A percentile compares a stretch with the other conserved stretches of the same genome.
These are phyloP conservation scores for Oreortyx pictus DNA, from an alignment of 2,797 vertebrate genomes.

Conservation along the genomic window DNA sequence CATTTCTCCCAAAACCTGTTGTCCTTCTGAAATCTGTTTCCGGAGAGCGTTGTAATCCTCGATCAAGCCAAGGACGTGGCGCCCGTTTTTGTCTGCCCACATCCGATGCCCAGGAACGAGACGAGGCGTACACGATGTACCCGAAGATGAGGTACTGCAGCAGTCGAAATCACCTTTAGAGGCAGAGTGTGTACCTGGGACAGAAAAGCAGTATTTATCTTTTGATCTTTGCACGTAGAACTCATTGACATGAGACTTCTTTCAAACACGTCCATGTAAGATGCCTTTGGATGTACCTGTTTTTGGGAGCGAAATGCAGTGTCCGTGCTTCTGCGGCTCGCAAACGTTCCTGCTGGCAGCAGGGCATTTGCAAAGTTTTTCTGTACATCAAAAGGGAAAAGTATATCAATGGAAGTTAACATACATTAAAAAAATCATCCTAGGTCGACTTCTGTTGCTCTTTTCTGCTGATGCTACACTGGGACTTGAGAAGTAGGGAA, in stretches of 20 bases:
- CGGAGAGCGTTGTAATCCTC: constrained; percentile 90
- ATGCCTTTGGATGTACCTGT: constrained; percentile 38
- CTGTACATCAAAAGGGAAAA: background rate
- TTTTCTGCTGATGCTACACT: background rate
- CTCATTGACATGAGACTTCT: fast-evolving
- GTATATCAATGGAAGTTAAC: background rate
- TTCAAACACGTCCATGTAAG: fast-evolving
- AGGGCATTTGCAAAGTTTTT: constrained; percentile 39
- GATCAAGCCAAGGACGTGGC: constrained; percentile 87
- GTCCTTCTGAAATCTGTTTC: constrained; percentile 88
- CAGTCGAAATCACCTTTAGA: constrained; percentile 66
- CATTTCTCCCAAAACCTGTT: constrained; percentile 81
- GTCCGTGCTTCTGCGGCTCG: constrained; percentile 22
- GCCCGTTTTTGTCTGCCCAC: constrained; percentile 88
- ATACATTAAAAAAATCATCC: background rate
- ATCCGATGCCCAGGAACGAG: constrained; percentile 83
- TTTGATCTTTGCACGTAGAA: background rate
- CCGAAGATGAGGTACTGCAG: constrained; percentile 79
- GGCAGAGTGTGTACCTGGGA: background rate
- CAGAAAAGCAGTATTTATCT: fast-evolving
- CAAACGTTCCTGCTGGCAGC: background rate
- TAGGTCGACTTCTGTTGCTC: background rate
- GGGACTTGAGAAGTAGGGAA: background rate
- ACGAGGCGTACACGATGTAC: constrained; percentile 70
- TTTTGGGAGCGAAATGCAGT: background rate